Percentiles rank a stretch among this genome's conserved stretches.
These are phyloP conservation scores for Kryphioiulus occultus DNA, from an alignment of 2,888 invertebrate species.

Conservation along the genomic window DNA sequence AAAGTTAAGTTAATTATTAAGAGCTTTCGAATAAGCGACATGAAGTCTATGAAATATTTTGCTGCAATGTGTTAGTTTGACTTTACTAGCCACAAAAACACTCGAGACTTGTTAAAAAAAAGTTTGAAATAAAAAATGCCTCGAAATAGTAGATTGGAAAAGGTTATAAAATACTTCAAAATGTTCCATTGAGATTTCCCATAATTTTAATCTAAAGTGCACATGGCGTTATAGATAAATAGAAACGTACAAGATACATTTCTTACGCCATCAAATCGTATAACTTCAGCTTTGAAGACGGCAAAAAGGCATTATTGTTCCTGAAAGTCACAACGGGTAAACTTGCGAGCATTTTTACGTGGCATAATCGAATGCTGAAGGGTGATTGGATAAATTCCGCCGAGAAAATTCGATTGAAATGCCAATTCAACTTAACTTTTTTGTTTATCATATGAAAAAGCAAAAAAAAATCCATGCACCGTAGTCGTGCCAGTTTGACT, in stretches of 20 bases:
- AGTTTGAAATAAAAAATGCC: too few species aligned
- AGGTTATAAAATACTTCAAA: too few species aligned
- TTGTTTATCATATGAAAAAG: not conserved
- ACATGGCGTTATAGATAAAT: too few species aligned
- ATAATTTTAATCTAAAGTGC: too few species aligned
- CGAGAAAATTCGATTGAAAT: not conserved
- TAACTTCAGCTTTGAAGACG: not conserved
- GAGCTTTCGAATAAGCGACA: too few species aligned
- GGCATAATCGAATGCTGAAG: not conserved
- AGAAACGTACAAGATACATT: not conserved
- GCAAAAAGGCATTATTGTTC: not conserved
- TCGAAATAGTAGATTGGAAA: too few species aligned
- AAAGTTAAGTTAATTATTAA: too few species aligned
- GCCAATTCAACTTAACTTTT: not conserved
- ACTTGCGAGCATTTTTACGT: not conserved
- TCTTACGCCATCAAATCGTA: not conserved
- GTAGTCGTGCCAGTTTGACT: not conserved
- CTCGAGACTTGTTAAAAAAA: too few species aligned
- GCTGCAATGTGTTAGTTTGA: too few species aligned
- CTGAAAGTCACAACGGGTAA: not conserved
- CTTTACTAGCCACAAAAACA: too few species aligned
- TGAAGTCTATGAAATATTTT: too few species aligned
- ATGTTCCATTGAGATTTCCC: too few species aligned
- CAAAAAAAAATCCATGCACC: not conserved
- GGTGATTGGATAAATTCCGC: not conserved